Conservation (phyloP, 2,113 vertebrate genomes). For the Catagonus wagneri region DNA sequence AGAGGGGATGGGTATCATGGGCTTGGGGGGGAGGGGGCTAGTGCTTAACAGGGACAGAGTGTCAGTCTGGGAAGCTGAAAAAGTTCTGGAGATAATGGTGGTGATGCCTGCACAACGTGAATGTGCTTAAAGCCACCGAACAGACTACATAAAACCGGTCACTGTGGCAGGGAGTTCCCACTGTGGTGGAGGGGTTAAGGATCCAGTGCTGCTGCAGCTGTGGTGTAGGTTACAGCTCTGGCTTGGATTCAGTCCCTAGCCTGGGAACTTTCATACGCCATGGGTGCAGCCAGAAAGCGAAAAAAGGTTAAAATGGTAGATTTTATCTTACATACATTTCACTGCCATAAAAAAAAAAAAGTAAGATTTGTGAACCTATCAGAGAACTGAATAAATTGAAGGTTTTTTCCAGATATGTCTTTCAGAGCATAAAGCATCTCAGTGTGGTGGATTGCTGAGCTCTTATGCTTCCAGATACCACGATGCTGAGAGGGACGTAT, state of each 20-base stretch:
- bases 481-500: background rate
- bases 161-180: background rate
- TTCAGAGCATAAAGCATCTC: background rate
- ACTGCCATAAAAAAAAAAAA: background rate
- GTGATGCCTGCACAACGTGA: background rate
- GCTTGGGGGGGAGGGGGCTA: background rate
- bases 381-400: background rate
- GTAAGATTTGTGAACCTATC: background rate
- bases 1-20: background rate
- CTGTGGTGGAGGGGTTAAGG: no score
- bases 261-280: no score
- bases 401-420: background rate
- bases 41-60: background rate
- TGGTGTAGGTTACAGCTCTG: no score
- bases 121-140: background rate
- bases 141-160: no score
- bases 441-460: background rate
- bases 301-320: background rate
- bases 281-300: no score
- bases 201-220: no score
- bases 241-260: no score
- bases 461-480: background rate
- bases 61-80: background rate
- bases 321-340: background rate
- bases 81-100: background rate